Base-by-base conservation (phyloP, 2,888 invertebrate species). In the Drosophila pseudotakahashii region DNA sequence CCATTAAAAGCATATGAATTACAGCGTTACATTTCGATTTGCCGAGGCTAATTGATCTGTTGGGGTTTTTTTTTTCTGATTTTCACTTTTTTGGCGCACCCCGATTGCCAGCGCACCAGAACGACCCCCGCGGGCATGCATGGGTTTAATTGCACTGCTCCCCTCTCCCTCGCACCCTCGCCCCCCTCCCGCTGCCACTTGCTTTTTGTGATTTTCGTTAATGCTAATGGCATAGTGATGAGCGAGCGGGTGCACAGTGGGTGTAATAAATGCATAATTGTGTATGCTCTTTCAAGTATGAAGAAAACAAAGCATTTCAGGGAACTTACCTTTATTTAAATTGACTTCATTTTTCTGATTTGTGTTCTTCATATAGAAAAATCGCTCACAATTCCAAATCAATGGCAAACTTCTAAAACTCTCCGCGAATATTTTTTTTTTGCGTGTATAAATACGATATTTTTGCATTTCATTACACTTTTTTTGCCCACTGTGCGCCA, bases 71-170 rank as follows among this genome's bases (percentile, higher is more conserved):
- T 30, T 34, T 34, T 30, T 51, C 23, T 30, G 71, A 51, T 70
- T 54, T 62, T 36, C 13, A 50, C 44, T 69, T 41, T 44, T 68
- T 48, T 11, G 37, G 48, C 42, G 14, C 14, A 39, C 26, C 26
- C 23, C 36, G 53, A 41, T 42, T 50, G 37, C 14, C 30, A 62
- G 51, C 16, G 39, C 55, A 52, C 50, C 78, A 71, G 78, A 80
- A 57, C 81, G 70, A 81, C 66, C 76, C 79, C 70, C 50, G 3
- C 53, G 60, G 87, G 52, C 76, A 59, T 70, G 70, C 68, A 78
- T 78, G 68, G 81, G 87, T 63, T 81, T 81, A 86, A 83, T 86
- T 83, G 53, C 53, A 48, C 47, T 34, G 48, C 50, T 72, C 11
- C 73, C 62, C 63, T 62, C 69, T 73, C 57, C 66, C 47, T 50